phyloP scores from a whole-genome alignment of 1,140 invertebrate genomes.

The Conus ventricosus region DNA sequence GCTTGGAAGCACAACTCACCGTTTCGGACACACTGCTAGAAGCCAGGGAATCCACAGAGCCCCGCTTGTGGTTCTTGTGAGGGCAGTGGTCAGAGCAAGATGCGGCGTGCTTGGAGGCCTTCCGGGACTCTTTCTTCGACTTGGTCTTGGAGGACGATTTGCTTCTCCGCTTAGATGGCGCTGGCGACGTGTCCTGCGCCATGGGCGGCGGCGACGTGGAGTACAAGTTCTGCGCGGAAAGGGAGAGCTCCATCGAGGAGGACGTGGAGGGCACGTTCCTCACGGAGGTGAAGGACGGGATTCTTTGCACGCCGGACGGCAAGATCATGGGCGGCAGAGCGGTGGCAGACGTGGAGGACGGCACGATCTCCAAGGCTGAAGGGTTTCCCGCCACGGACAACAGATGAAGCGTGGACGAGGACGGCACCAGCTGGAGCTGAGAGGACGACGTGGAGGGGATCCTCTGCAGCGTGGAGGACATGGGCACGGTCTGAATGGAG shows the following conservation, averaged over 20 bases:
- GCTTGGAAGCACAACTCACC: neutral
- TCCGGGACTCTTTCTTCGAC: neutral
- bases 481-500: neutral
- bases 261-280: neutral
- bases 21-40: neutral
- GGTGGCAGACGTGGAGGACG: neutral
- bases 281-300: neutral
- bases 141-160: neutral
- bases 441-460: neutral
- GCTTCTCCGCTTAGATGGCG: neutral
- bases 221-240: neutral
- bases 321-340: neutral
- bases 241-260: neutral
- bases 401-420: neutral
- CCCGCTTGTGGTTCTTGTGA: neutral
- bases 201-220: neutral
- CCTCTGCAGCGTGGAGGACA: neutral
- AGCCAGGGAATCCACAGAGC: neutral
- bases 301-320: neutral
- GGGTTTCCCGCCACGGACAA: neutral
- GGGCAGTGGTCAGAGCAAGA: neutral
- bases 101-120: neutral
- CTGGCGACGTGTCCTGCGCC: neutral
- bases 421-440: neutral
- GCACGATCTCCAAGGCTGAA: neutral